Evolutionary conservation across 2,888 invertebrate genomes (phyloP), one percentile per base, ranked within the genome.

Genomic region (Athrips mouffetella): DNA sequence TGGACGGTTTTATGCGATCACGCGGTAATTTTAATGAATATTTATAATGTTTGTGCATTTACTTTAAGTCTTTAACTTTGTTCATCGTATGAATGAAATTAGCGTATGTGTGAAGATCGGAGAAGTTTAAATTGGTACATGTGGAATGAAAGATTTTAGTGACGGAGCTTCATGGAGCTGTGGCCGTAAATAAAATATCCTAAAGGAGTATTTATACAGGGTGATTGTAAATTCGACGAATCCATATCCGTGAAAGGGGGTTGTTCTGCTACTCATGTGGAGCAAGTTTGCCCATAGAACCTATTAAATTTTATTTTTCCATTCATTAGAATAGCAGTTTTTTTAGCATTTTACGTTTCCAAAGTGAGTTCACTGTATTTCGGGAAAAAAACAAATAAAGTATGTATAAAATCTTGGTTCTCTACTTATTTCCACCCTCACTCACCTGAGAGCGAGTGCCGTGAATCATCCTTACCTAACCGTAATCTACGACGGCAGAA

Each of bases 401-500:
- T n/a, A n/a, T n/a, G n/a, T 23, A 10, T 3, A 8, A 11, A 15
- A 13, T 44, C 44, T 44, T 44, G 31, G 31, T 30, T 44, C 44
- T 10, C 2, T 44, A 30, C 30, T 30, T 16, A n/a, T 15, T 4
- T 41, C 13, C 37, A 37, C 39, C 37, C n/a, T 21, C 23, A 27
- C 47, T 35, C 44, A 33, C 13, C 49, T 44, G 35, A 48, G 20
- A 49, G 37, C 35, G 8, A 15, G 31, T 21, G 48, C 41, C 48
- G 45, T 51, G 51, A 71, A 82, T 86, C 85, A 82, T 74, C 69
- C 68, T 65, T 63, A 65, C 72, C 61, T 78, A 79, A 80, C 76
- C 65, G 74, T 87, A 87, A 88, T 88, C 87, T 88, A 83, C 76
- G 81, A 62, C 71, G 65, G 48, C 65, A 50, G 75, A 83, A 87